Base-by-base conservation (phyloP, 1,140 invertebrate genomes). In the Drosophila athabasca region DNA sequence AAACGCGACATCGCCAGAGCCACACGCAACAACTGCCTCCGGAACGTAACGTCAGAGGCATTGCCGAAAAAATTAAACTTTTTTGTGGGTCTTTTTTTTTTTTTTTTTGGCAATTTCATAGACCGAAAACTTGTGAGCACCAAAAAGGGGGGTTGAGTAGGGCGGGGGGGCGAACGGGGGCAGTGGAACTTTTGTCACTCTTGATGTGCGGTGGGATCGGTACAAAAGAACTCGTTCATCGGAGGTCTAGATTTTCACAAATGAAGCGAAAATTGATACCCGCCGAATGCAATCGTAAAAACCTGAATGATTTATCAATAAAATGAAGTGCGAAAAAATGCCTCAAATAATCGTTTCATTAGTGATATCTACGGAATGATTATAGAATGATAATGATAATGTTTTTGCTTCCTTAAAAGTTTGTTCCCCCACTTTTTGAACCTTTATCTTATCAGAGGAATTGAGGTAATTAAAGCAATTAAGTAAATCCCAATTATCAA, bases 1-100 rank as follows among this genome's bases (percentile, higher is more conserved):
- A 59, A 62, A 78, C 64, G 51, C 64, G 76, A 72, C 68, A 77
- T 62, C 72, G 66, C 65, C 44, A 59, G 59, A 81, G 35, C 35
- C 35, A 62, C 84, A 88, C 83, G 79, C 83, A 74, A 75, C 70
- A 11, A 39, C 35, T 39, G 35, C 11, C 11, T 3, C 35, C 61
- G 53, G 61, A 83, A 58, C 75, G 31, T 45, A 51, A 39, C 54
- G 61, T 35, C 31, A 35, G 53, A 48, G 66, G 71, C 83, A 87
- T 85, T 62, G 74, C 44, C 74, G 62, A 78, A 87, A 67, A 75
- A 52, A 66, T 64, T 45, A 35, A 44, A 51, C 58, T 44, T 29
- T 60, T 61, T 61, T 22, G 5, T 17, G 31, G 24, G n/a, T n/a
- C n/a, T 52, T 35, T 43, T 46, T 53, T 46, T 26, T 35, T 8